Conservation (phyloP, 2,888 invertebrate species). For the Euplexia lucipara region DNA sequence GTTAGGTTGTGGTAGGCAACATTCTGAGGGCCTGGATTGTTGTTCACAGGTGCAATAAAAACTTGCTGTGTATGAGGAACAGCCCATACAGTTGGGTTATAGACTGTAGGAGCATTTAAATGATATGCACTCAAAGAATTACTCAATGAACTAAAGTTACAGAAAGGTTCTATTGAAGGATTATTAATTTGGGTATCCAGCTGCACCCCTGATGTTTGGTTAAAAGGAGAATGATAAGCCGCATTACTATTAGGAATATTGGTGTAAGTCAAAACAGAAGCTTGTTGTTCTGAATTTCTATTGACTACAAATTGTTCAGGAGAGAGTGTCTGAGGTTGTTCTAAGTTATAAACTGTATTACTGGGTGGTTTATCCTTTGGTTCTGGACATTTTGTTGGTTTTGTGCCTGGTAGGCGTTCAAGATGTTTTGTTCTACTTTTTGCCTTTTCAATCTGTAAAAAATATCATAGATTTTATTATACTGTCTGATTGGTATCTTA, state of each 20-base stretch:
- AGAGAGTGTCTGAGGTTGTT: conserved; percentile 3
- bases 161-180: conserved; percentile 11
- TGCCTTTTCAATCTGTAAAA: conserved; percentile 77
- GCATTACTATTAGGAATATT: conserved; percentile 15
- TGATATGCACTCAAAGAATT: conserved; percentile 40
- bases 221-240: conserved; percentile 9
- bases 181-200: conserved; percentile 20
- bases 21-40: conserved; percentile 44
- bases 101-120: conserved; percentile 39
- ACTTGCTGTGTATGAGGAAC: conserved; percentile 49
- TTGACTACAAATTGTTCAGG: conserved; percentile 20
- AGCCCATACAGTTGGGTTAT: conserved; percentile 67
- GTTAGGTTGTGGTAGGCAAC: conserved; percentile 31
- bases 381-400: conserved; percentile 72
- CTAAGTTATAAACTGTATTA: conserved; percentile 4
- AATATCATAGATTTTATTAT: conserved; percentile 1
- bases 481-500: too few relatives aligned
- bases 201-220: conserved; percentile 25
- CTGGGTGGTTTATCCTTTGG: conserved; percentile 72
- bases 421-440: conserved; percentile 63
- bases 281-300: conserved; percentile 23
- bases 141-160: conserved; percentile 41
- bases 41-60: conserved; percentile 55
- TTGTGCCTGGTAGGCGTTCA: conserved; percentile 49
- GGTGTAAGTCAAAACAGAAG: conserved; percentile 16